These are phyloP conservation scores for Dryococelus australis DNA, from an alignment of 2,888 invertebrate species.

Conservation along the genomic window DNA sequence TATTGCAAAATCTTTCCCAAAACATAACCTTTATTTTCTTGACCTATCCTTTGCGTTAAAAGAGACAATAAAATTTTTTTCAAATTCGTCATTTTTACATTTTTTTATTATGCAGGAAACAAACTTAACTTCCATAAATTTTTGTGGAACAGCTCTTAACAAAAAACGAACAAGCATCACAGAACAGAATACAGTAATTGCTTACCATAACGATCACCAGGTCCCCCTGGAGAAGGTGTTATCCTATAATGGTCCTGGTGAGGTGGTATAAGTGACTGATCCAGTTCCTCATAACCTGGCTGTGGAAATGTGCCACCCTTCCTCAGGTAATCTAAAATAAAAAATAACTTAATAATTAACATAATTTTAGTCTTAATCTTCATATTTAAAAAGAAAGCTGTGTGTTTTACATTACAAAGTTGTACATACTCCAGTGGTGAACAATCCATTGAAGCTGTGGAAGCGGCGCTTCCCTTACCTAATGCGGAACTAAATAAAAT, in stretches of 20 bases:
- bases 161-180: not conserved
- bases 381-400: not conserved
- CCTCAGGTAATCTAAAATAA: constrained; percentile 62
- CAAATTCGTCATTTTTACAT: too few species aligned
- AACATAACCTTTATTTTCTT: too few species aligned
- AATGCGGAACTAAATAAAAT: too few species aligned
- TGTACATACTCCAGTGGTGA: too few species aligned
- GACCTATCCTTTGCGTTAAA: too few species aligned
- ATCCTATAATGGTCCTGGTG: constrained; percentile 66
- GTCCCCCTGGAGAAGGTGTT: constrained; percentile 68
- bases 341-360: not conserved
- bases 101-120: too few species aligned
- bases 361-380: not conserved
- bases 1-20: too few species aligned
- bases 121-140: too few species aligned
- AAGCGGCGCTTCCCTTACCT: too few species aligned
- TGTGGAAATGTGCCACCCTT: constrained; percentile 62
- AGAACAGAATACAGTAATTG: constrained; percentile 1
- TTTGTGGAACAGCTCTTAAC: too few species aligned
- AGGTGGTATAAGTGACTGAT: constrained; percentile 55
- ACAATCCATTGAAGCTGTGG: too few species aligned
- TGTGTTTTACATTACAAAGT: not conserved
- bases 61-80: too few species aligned
- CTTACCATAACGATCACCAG: constrained; percentile 68
- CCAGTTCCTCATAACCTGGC: constrained; percentile 73